These are phyloP conservation scores for Orius insidiosus DNA, from an alignment of 1,140 invertebrate species.

Conservation along the genomic window DNA sequence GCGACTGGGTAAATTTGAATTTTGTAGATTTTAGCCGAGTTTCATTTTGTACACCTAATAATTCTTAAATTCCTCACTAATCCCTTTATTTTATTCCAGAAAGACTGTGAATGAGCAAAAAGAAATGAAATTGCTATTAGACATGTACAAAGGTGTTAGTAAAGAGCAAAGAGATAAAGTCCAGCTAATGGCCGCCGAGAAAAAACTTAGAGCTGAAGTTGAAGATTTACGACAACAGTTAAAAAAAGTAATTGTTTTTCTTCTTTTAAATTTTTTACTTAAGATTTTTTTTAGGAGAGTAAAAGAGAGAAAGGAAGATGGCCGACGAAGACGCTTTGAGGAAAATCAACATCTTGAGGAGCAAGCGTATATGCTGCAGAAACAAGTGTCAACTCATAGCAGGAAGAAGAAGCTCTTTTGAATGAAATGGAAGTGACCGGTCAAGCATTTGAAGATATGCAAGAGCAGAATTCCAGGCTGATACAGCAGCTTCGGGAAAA, in stretches of 20 bases:
- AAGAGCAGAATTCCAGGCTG: conserved; percentile 91
- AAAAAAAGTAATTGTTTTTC: too few species aligned
- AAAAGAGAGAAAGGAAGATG: conserved; percentile 82
- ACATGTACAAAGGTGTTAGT: conserved; percentile 93
- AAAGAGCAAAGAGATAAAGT: conserved; percentile 94
- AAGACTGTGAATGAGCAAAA: conserved; percentile 84
- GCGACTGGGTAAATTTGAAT: too few species aligned
- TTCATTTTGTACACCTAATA: too few species aligned
- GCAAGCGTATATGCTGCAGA: conserved; percentile 64
- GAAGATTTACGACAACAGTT: conserved; percentile 74
- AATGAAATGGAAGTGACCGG: conserved; percentile 99
- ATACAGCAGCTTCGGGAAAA: conserved; percentile 93
- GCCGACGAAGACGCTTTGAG: conserved; percentile 88
- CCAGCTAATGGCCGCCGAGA: conserved; percentile 86
- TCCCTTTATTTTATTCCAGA: conserved; percentile 34
- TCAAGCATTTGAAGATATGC: conserved; percentile 98
- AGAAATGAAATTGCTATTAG: conserved; percentile 81
- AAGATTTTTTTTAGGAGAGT: too few species aligned
- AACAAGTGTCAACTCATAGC: conserved; percentile 67
- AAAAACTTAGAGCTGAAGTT: conserved; percentile 72
- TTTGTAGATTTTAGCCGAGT: too few species aligned
- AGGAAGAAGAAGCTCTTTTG: conserved; percentile 90
- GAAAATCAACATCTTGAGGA: conserved; percentile 93
- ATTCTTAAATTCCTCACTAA: conserved; percentile 8
- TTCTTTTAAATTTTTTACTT: too few species aligned